Base-by-base conservation (phyloP, 1,140 invertebrate species). In the Bradysia coprophila region DNA sequence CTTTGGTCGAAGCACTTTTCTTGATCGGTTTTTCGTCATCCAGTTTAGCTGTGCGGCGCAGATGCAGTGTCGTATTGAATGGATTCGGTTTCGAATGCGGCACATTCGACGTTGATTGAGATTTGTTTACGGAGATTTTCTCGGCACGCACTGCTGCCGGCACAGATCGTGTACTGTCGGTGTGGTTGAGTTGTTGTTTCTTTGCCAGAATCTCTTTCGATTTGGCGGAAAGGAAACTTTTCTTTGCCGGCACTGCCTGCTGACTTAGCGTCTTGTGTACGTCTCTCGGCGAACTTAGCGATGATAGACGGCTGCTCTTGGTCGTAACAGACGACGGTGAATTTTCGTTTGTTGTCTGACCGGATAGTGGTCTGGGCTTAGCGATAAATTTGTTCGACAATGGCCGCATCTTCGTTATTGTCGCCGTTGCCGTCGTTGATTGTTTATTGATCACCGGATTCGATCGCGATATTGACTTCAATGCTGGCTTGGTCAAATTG, bases 171-270 rank as follows among this genome's bases (percentile, higher is more conserved):
- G 38, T n/a, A 39, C 36, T 39, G 2, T 22, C 11, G 24, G 37
- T 31, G 10, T 31, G 24, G 1, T 16, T 16, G 24, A 23, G 18
- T 36, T 18, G 16, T 23, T 38, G 28, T 24, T 34, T 32, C 21
- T 54, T 51, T 31, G 58, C 57, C 13, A 61, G 46, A 2, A 61
- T 61, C 43, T 61, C 55, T 5, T 57, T 53, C 5, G 58, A 61
- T 40, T 58, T 60, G 31, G 57, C 56, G 1, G 53, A 57, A 1
- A 61, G 41, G 20, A 61, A 61, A 43, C 58, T 61, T 36, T 53
- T 54, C 39, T 49, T 40, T 2, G 28, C 40, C 16, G 18, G 19
- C 37, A 15, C 31, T 5, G 33, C 21, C 50, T 55, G 40, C 24
- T 21, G 37, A 21, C 15, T 34, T 10, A 18, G 16, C 16, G 41